Evolutionary conservation across 2,888 invertebrate genomes (phyloP).

Genomic region (Agrilus mali): DNA sequence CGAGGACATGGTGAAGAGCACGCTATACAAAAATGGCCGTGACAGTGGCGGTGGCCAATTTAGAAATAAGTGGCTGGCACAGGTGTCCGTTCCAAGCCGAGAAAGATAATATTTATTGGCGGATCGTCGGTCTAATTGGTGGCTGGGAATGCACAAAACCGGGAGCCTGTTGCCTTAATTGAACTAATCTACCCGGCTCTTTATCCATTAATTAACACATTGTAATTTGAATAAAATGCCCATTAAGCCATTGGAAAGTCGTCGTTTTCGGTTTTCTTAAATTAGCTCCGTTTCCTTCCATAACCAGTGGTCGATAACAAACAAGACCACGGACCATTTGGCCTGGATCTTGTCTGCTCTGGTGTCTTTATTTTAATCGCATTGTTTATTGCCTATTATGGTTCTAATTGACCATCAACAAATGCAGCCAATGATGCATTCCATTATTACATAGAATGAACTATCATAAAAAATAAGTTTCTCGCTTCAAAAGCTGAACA

Average conservation of each 20-base stretch:
- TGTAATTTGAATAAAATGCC: slow-evolving; percentile 34
- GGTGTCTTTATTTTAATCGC: no score
- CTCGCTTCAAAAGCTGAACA: no score
- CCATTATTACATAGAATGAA: no score
- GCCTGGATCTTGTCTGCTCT: no score
- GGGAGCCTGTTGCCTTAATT: slow-evolving; percentile 33
- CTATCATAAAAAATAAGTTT: no score
- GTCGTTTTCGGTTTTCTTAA: slow-evolving; percentile 13
- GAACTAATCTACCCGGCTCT: slow-evolving; percentile 30
- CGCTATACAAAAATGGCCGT: slow-evolving; percentile 12
- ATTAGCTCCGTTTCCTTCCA: slow-evolving; percentile 11
- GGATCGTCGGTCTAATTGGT: slow-evolving; percentile 32
- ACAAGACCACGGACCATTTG: no score
- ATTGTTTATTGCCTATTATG: no score
- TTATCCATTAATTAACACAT: slow-evolving; percentile 36
- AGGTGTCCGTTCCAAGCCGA: slow-evolving; percentile 26
- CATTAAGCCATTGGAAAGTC: slow-evolving; percentile 33
- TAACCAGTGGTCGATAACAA: background rate
- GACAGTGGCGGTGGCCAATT: slow-evolving; percentile 7
- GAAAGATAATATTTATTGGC: slow-evolving; percentile 31
- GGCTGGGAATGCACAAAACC: slow-evolving; percentile 33
- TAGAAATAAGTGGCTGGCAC: slow-evolving; percentile 17
- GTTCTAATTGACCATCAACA: no score
- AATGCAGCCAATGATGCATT: no score
- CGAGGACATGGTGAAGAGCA: no score